Evolutionary conservation across 1,140 invertebrate genomes (phyloP).

Genomic region (Oncopodura yosiiana): DNA sequence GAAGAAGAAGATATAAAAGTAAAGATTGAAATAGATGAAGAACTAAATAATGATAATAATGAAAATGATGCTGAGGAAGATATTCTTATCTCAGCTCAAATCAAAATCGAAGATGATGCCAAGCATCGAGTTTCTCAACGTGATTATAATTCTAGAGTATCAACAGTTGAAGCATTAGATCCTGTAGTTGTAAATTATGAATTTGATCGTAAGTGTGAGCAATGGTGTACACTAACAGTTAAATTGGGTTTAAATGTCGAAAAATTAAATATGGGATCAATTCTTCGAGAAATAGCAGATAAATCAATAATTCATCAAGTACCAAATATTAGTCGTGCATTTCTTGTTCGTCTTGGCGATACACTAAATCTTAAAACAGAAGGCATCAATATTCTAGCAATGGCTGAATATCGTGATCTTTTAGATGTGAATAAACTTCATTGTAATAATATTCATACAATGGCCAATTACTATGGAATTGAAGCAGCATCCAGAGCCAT

Average conservation of each 20-base stretch:
- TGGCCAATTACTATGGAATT: constrained; percentile 85
- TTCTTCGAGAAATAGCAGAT: constrained; percentile 61
- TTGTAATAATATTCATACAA: constrained; percentile 87
- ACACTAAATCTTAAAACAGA: constrained; percentile 74
- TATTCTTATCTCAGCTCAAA: not conserved
- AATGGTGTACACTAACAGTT: constrained; percentile 64
- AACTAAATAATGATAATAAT: constrained; percentile 37
- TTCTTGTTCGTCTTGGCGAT: constrained; percentile 43
- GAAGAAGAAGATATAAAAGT: constrained; percentile 35
- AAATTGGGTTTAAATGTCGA: constrained; percentile 31
- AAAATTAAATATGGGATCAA: constrained; percentile 62
- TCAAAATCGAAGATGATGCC: not conserved
- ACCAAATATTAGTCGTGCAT: constrained; percentile 68
- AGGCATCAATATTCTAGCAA: constrained; percentile 75
- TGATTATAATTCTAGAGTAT: constrained; percentile 12
- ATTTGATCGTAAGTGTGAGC: constrained; percentile 58
- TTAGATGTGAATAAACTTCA: constrained; percentile 81
- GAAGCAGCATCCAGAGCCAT: constrained; percentile 88
- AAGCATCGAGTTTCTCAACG: not conserved
- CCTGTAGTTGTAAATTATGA: constrained; percentile 54
- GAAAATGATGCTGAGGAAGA: constrained; percentile 10
- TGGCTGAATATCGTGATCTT: constrained; percentile 69
- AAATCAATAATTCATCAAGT: constrained; percentile 70
- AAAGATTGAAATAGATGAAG: constrained; percentile 39
- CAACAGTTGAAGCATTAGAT: constrained; percentile 38